Evolutionary conservation across 2,113 vertebrate genomes (phyloP), one percentile per base, ranked within the genome.

Genomic region (Athene cunicularia): DNA sequence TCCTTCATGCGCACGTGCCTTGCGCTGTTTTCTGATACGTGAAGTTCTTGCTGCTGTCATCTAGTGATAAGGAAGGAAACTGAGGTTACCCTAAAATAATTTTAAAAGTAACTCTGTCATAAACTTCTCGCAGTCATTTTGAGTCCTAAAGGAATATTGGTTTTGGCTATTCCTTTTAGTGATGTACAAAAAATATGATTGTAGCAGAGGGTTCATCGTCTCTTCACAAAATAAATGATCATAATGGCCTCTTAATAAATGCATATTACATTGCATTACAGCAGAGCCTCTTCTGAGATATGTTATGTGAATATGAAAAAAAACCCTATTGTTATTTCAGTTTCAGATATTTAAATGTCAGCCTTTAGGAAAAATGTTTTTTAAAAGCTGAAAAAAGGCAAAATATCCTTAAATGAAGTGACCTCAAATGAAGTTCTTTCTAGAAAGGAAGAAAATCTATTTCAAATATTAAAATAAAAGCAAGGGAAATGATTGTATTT

Each of bases 301-400:
- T 22, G 12, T 58, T 86, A 71, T 23, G 20, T 71, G 47, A 56
- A 75, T 67, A 53, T 62, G 59, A 67, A 93, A 95, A 95, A 95
- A 79, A 37, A 39, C 39, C 3, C 13, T 74, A 33, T 63, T 75
- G 41, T 74, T 30, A 79, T 79, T 94, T 95, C 70, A 58, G 23
- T 90, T 94, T 92, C 59, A 84, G 59, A 77, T 28, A 88, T 91
- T 93, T 90, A 92, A 93, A 79, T 75, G 39, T 89, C 82, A 95
- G 11, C 59, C 37, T 77, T 71, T 62, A 86, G 43, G 72, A 68
- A 95, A 90, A 68, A 52, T 50, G 5, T 5, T 75, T 89, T 93
- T 62, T 82, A 32, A 76, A 87, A 88, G 23, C 55, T 50, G 47
- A 70, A 63, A 80, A 64, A 80, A 93, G 8, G 53, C 63, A 86